phyloP scores from a whole-genome alignment of 1,140 invertebrate genomes.

The Drosophila ficusphila region DNA sequence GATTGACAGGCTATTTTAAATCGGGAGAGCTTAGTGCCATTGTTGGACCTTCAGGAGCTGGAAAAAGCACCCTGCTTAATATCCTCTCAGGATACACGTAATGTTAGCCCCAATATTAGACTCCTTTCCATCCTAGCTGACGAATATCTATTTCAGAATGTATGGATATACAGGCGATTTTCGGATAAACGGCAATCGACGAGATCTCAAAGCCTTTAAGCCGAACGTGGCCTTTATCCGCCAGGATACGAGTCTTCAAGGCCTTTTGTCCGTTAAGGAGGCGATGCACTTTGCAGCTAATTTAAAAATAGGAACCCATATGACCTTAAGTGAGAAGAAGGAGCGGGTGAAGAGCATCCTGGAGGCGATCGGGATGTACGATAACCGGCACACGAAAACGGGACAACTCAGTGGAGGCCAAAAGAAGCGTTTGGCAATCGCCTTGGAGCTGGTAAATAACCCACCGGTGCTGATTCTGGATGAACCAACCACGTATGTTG shows the following conservation, averaged over 20 bases:
- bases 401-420: constrained; percentile 93
- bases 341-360: constrained; percentile 90
- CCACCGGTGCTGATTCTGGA: constrained; percentile 96
- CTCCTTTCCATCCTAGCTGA: neutral
- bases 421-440: constrained; percentile 94
- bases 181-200: constrained; percentile 89
- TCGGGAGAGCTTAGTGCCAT: constrained; percentile 88
- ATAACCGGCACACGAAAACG: constrained; percentile 88
- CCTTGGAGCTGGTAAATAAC: constrained; percentile 93
- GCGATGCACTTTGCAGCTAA: constrained; percentile 94
- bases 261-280: constrained; percentile 93
- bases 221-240: constrained; percentile 95
- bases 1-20: constrained; percentile 85
- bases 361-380: constrained; percentile 88
- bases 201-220: constrained; percentile 91
- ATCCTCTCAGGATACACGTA: constrained; percentile 91
- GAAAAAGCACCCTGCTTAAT: constrained; percentile 92
- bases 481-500: constrained; percentile 94
- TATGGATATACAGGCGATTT: constrained; percentile 84
- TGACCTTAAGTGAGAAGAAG: constrained; percentile 87
- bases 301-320: constrained; percentile 91
- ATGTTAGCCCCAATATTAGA: constrained; percentile 12
- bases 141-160: constrained; percentile 16
- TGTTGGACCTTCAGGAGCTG: constrained; percentile 93
- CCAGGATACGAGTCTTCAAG: constrained; percentile 94